Conservation (phyloP, 2,888 invertebrate species). For the Aspidiotus rigidus region DNA sequence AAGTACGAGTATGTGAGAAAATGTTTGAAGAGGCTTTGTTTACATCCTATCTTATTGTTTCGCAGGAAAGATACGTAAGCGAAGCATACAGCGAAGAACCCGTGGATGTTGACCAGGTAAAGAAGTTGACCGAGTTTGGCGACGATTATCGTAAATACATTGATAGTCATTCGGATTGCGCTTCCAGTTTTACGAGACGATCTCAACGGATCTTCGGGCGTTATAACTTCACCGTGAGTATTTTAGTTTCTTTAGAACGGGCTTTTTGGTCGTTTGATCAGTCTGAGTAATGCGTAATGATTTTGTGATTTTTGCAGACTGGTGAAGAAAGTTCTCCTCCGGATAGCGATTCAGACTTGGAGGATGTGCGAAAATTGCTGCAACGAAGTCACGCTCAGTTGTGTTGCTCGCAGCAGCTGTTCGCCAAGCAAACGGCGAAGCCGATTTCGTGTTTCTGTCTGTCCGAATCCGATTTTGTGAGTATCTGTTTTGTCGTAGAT, state of each 20-base stretch:
- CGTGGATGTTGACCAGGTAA: slow-evolving; percentile 74
- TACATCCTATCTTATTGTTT: not conserved
- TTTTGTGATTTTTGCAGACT: slow-evolving; percentile 35
- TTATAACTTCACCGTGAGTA: slow-evolving; percentile 12
- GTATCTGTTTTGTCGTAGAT: slow-evolving; percentile 34
- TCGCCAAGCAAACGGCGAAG: slow-evolving; percentile 48
- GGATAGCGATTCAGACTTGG: slow-evolving; percentile 43
- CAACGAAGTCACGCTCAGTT: slow-evolving; percentile 56
- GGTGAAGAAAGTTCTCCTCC: slow-evolving; percentile 38
- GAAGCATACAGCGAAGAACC: slow-evolving; percentile 80
- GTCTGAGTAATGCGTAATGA: slow-evolving; percentile 1
- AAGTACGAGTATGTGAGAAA: no score
- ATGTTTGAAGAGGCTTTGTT: no score
- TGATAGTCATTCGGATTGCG: slow-evolving; percentile 82
- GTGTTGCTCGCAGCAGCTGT: slow-evolving; percentile 51
- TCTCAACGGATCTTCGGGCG: slow-evolving; percentile 11
- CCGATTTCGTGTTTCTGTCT: slow-evolving; percentile 36
- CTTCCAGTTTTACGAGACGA: slow-evolving; percentile 47
- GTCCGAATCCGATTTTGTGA: slow-evolving; percentile 40
- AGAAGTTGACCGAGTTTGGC: slow-evolving; percentile 72
- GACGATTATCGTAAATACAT: slow-evolving; percentile 80
- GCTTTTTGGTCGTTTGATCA: not conserved
- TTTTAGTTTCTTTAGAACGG: not conserved
- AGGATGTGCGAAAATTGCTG: slow-evolving; percentile 55
- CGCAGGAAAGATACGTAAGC: slow-evolving; percentile 79